Conservation (phyloP, 2,888 invertebrate species). For the Fissipunctia ypsillon region DNA sequence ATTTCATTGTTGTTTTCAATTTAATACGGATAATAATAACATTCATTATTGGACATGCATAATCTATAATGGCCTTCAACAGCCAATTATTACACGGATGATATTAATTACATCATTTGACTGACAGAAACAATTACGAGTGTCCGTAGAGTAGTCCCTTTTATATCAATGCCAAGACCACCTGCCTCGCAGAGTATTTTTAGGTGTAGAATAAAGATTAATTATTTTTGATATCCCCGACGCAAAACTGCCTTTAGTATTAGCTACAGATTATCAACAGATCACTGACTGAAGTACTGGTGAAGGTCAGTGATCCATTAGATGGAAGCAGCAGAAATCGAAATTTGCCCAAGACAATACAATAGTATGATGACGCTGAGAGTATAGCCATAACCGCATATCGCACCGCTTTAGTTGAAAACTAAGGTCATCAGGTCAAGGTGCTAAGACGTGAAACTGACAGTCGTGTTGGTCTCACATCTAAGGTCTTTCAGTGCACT, state of each 20-base stretch:
- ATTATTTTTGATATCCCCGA: not conserved
- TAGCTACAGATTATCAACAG: not conserved
- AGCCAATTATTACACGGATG: not conserved
- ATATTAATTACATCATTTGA: conserved; percentile 6
- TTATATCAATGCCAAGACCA: conserved; percentile 11
- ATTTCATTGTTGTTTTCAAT: not conserved
- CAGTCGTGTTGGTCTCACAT: not conserved
- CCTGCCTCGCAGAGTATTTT: not conserved
- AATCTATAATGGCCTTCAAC: not conserved
- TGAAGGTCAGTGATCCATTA: not conserved
- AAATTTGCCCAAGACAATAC: not conserved
- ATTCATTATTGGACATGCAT: not conserved
- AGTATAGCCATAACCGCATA: not conserved
- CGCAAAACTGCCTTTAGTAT: not conserved
- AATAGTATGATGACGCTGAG: not conserved
- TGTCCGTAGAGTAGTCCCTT: not conserved
- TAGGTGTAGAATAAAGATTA: not conserved
- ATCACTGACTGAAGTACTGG: not conserved
- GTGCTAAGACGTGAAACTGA: not conserved
- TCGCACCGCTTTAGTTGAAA: not conserved
- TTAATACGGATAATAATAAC: not conserved
- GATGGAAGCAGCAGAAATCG: not conserved
- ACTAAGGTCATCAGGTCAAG: not conserved
- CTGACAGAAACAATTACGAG: not conserved
- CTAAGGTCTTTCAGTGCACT: not conserved